These are phyloP conservation scores for Acropora yongei DNA, from an alignment of 64 coral and sea anemone genomes.

Conservation along the genomic window DNA sequence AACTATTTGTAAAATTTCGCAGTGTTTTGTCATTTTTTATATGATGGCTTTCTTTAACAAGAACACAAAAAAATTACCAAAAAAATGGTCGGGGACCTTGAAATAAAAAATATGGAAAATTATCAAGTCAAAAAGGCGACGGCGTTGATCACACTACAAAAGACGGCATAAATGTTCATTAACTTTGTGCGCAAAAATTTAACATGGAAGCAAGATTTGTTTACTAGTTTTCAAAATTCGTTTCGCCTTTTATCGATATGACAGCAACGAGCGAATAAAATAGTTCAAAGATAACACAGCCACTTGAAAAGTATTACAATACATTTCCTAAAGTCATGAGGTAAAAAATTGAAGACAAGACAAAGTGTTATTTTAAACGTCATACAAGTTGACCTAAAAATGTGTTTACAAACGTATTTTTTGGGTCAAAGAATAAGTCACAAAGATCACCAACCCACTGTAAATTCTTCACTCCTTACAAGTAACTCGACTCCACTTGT, in stretches of 20 bases:
- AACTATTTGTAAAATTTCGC: too few relatives aligned
- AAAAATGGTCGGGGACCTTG: not conserved
- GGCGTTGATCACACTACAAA: not conserved
- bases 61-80: not conserved
- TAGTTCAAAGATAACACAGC: not conserved
- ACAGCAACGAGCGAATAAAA: not conserved
- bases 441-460: not conserved
- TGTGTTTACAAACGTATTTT: not conserved
- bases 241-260: not conserved
- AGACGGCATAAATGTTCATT: not conserved
- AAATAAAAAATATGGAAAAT: not conserved
- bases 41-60: too few relatives aligned
- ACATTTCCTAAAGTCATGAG: not conserved
- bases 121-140: not conserved
- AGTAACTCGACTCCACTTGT: not conserved
- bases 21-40: too few relatives aligned
- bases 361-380: slow-evolving; percentile 20
- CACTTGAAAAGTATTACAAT: not conserved
- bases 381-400: slow-evolving; percentile 16
- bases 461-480: not conserved
- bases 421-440: slow-evolving; percentile 28
- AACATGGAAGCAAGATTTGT: not conserved
- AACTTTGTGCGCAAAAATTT: slow-evolving; percentile 12
- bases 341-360: not conserved
- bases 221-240: slow-evolving; percentile 17